A percentile compares a stretch with the other conserved stretches of the same genome.
Evolutionary conservation across 35 echinoderm and acorn worm genomes (phyloP).

Genomic region (Patiria miniata): DNA sequence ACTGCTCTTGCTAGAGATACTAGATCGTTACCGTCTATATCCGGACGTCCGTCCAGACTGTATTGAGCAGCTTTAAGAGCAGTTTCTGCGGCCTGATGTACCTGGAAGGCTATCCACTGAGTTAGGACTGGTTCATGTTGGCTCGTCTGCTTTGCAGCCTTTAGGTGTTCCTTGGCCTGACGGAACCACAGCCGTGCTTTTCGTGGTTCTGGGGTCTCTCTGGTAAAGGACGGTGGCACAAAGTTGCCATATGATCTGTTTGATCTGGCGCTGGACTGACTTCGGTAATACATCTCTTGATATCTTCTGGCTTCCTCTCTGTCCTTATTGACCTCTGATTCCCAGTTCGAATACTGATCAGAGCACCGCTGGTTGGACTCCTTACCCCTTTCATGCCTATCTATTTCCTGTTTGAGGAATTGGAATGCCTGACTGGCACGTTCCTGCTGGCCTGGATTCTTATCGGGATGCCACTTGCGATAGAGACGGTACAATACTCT

Average conservation of each 20-base stretch:
- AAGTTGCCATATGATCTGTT: neutral
- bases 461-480: slow-evolving; percentile 55
- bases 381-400: no score
- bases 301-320: slow-evolving; percentile 13
- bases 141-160: neutral
- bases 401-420: slow-evolving; percentile 35
- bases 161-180: slow-evolving; percentile 49
- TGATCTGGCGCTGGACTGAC: neutral
- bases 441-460: slow-evolving; percentile 40
- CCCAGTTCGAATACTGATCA: slow-evolving; percentile 8
- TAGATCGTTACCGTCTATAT: neutral
- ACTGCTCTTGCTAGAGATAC: neutral
- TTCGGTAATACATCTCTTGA: neutral
- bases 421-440: slow-evolving; percentile 50
- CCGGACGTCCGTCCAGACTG: slow-evolving; percentile 21
- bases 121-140: neutral
- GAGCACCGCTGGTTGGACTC: neutral
- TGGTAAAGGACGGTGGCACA: slow-evolving; percentile 41
- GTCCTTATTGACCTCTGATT: slow-evolving; percentile 6
- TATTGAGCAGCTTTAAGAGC: slow-evolving; percentile 47
- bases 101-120: slow-evolving; percentile 27
- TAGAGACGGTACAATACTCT: slow-evolving; percentile 29
- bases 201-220: slow-evolving; percentile 26
- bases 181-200: slow-evolving; percentile 51
- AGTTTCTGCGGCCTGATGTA: slow-evolving; percentile 40